A percentile compares a stretch with the other conserved stretches of the same genome.
These are phyloP conservation scores for Neotoxoptera formosana DNA, from an alignment of 1,140 invertebrate genomes.

Conservation along the genomic window DNA sequence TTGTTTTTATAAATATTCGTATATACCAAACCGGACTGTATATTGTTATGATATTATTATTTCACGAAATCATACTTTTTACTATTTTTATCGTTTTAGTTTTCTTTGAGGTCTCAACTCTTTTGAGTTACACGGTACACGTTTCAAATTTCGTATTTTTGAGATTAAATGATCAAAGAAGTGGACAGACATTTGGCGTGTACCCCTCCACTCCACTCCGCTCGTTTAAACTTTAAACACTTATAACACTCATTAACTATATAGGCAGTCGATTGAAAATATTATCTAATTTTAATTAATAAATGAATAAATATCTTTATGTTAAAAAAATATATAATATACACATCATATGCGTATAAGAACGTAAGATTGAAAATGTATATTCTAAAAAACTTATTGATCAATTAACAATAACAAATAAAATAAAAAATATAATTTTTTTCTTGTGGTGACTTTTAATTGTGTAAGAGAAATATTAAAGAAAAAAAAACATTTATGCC, in stretches of 20 bases:
- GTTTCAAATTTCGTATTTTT: too few relatives aligned
- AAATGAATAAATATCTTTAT: too few relatives aligned
- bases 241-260: too few relatives aligned
- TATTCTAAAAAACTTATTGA: not conserved
- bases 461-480: not conserved
- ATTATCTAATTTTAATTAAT: too few relatives aligned
- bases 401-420: not conserved
- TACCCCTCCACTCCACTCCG: too few relatives aligned
- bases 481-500: not conserved
- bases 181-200: not conserved
- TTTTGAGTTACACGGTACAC: too few relatives aligned
- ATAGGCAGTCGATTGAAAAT: too few relatives aligned
- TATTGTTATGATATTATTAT: not conserved
- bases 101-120: too few relatives aligned
- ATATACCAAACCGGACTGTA: not conserved
- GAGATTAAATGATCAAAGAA: not conserved
- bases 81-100: not conserved
- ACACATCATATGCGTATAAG: accelerated
- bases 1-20: not conserved
- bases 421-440: not conserved
- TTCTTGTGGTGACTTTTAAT: not conserved
- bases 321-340: too few relatives aligned
- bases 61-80: not conserved
- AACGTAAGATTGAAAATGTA: not conserved
- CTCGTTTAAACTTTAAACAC: too few relatives aligned